These are phyloP conservation scores for Hirtodrosophila trivittata DNA, from an alignment of 2,888 invertebrate species.

Conservation along the genomic window DNA sequence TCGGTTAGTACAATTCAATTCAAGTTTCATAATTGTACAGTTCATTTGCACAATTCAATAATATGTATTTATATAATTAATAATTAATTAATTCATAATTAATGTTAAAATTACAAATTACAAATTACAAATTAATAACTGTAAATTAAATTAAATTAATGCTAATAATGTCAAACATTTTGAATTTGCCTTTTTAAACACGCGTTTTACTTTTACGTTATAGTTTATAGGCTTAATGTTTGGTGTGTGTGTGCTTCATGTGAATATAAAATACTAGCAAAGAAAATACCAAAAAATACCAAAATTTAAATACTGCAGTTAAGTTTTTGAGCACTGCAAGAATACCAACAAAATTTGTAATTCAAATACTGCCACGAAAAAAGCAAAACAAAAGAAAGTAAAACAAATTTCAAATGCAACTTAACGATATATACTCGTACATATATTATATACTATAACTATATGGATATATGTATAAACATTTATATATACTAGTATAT, in stretches of 20 bases:
- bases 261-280: slow-evolving; percentile 29
- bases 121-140: slow-evolving; percentile 16
- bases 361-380: slow-evolving; percentile 80
- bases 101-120: slow-evolving; percentile 27
- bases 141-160: slow-evolving; percentile 66
- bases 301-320: slow-evolving; percentile 12
- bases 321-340: slow-evolving; percentile 31
- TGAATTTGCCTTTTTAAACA: slow-evolving; percentile 72
- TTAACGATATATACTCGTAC: slow-evolving; percentile 19
- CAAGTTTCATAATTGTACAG: slow-evolving; percentile 64
- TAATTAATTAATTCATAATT: slow-evolving; percentile 12
- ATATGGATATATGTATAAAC: slow-evolving; percentile 25
- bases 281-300: slow-evolving; percentile 13
- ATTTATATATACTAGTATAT: slow-evolving; percentile 41
- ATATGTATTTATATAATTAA: slow-evolving; percentile 36
- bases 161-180: slow-evolving; percentile 77
- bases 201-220: slow-evolving; percentile 48
- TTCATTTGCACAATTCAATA: slow-evolving; percentile 65
- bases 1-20: slow-evolving; percentile 34
- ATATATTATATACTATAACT: slow-evolving; percentile 18
- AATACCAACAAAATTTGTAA: slow-evolving; percentile 62
- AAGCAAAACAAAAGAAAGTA: slow-evolving; percentile 68
- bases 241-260: slow-evolving; percentile 66
- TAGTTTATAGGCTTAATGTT: slow-evolving; percentile 66
- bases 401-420: slow-evolving; percentile 12